Percentiles rank a stretch among this genome's conserved stretches.
Conservation (phyloP, 2,113 vertebrate genomes). For the Macheiramphus alcinus region DNA sequence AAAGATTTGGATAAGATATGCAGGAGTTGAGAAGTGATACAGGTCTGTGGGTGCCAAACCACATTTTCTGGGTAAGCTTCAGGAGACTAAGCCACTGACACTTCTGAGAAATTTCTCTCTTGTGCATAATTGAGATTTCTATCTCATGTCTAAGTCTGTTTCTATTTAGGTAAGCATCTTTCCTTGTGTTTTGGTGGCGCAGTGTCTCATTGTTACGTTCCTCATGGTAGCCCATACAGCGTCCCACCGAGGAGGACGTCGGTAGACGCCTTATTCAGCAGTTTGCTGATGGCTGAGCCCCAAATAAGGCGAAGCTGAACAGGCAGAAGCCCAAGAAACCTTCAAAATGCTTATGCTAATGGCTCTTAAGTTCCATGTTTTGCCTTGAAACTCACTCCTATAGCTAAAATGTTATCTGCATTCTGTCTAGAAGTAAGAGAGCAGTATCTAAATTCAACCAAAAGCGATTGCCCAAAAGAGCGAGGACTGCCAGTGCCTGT, state of each 20-base stretch:
- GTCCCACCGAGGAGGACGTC: rapidly evolving
- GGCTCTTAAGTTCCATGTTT: background rate
- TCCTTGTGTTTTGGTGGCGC: background rate
- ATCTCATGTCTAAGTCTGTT: rapidly evolving
- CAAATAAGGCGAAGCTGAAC: background rate
- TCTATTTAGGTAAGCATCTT: background rate
- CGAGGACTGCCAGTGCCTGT: background rate
- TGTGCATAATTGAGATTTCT: background rate
- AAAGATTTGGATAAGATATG: background rate
- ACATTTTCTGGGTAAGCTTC: background rate
- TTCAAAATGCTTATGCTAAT: constrained; percentile 9
- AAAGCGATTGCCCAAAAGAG: background rate
- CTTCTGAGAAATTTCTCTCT: background rate
- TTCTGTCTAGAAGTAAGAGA: background rate
- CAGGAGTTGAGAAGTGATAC: background rate
- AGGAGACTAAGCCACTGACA: background rate
- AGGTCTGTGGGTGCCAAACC: background rate
- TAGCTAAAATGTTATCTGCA: background rate
- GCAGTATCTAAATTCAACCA: background rate
- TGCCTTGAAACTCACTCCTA: background rate
- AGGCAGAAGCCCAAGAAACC: constrained; percentile 38
- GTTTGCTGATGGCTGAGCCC: background rate
- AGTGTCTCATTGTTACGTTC: rapidly evolving
- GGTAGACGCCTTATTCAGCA: background rate
- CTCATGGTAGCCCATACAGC: rapidly evolving